Evolutionary conservation across 2,113 vertebrate species (phyloP).

Genomic region (Eclectus roratus): DNA sequence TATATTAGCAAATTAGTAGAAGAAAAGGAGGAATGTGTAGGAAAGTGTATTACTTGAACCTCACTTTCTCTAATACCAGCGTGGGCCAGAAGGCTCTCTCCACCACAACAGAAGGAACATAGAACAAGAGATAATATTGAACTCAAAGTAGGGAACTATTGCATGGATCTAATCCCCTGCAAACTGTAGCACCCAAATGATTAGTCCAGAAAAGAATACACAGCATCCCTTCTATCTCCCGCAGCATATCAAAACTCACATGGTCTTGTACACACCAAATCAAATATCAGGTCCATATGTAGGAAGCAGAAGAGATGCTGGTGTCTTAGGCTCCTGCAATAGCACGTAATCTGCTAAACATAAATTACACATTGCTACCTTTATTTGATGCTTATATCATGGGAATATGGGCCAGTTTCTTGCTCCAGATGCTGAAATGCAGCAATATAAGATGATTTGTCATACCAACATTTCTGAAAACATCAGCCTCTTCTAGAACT

Average conservation of each 20-base stretch:
- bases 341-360: background rate
- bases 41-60: background rate
- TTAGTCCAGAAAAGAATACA: background rate
- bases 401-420: background rate
- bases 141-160: background rate
- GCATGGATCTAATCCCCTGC: background rate
- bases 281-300: background rate
- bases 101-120: background rate
- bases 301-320: background rate
- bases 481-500: background rate
- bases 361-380: background rate
- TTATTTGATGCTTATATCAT: background rate
- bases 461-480: background rate
- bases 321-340: background rate
- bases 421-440: background rate
- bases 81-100: background rate
- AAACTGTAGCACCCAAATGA: background rate
- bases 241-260: background rate
- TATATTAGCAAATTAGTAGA: background rate
- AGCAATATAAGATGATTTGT: background rate
- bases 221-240: background rate
- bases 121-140: background rate
- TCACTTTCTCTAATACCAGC: constrained; percentile 8
- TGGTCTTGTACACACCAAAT: background rate
- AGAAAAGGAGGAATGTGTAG: background rate